Base-by-base conservation (phyloP, 2,797 vertebrate species). In the Aplochiton taeniatus region DNA sequence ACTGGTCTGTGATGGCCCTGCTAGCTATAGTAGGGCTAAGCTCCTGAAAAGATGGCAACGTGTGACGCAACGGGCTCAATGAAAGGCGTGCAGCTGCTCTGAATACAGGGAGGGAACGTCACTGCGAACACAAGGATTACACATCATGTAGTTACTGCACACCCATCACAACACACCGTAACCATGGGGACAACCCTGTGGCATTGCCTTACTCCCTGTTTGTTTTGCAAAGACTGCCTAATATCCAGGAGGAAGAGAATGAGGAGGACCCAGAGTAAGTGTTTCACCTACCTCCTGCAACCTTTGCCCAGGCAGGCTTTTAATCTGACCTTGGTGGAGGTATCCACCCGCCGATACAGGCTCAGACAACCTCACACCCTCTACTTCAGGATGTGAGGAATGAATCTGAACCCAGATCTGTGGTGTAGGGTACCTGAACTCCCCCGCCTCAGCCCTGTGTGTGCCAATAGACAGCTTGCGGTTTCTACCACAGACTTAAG, bases 191-290 rank as follows among this genome's bases (percentile, higher is more conserved):
- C 10, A 0, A 11, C 57, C 45, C 50, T 31, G 31, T 11, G 4
- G 66, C 48, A 76, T 71, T 74, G 16, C 73, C 19, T 49, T 78
- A 57, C 60, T 68, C 55, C 57, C 66, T 79, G 63, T 83, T 58
- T 84, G 59, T 76, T 77, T 68, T 68, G 62, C 58, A 85, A 84
- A 93, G 92, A 64, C 84, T 93, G 45, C 90, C 91, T 31, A 92
- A 92, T 80, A 93, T 93, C 80, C 86, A 77, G 74, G 92, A 94
- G 80, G 92, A 93, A 78, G 90, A 92, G 20, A 89, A 91, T 16
- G 91, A 93, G 81, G 93, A 93, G 0, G 91, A 92, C 1, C 85
- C 89, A 55, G 91, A 93, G 93, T 94, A 85, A 89, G 92, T 90
- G 13, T 5, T 0, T 18, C 46, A 43, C 54, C 55, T 31, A 50